A percentile compares a stretch with the other conserved stretches of the same genome.
Conservation (phyloP, 2,888 invertebrate species). For the Schizaphis graminum region DNA sequence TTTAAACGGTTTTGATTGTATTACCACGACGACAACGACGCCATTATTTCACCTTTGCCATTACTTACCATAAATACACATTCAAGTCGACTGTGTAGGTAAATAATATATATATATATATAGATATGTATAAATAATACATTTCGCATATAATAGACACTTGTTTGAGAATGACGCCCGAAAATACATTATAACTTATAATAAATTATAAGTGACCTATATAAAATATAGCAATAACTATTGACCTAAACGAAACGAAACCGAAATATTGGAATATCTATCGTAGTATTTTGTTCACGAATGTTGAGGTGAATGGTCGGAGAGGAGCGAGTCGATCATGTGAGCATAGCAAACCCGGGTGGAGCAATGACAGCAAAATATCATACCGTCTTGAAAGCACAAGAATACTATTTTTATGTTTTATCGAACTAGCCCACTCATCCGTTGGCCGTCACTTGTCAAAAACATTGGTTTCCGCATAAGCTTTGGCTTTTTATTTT, state of each 20-base stretch:
- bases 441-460: not conserved
- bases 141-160: not conserved
- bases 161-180: not conserved
- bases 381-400: not conserved
- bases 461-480: not conserved
- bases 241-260: not conserved
- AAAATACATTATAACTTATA: not conserved
- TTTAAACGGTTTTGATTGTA: conserved; percentile 31
- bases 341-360: not conserved
- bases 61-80: not conserved
- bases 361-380: not conserved
- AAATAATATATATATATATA: too few relatives aligned
- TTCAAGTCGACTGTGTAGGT: not conserved
- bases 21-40: not conserved
- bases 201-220: not conserved
- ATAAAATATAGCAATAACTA: not conserved
- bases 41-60: not conserved
- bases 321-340: not conserved
- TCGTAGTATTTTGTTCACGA: not conserved
- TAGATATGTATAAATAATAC: not conserved
- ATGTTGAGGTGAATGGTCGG: not conserved
- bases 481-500: not conserved
- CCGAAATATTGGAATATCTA: not conserved
- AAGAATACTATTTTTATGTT: not conserved
- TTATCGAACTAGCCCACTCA: not conserved